Evolutionary conservation across 1,140 invertebrate genomes (phyloP).

Genomic region (Ptiloglossa arizonensis): DNA sequence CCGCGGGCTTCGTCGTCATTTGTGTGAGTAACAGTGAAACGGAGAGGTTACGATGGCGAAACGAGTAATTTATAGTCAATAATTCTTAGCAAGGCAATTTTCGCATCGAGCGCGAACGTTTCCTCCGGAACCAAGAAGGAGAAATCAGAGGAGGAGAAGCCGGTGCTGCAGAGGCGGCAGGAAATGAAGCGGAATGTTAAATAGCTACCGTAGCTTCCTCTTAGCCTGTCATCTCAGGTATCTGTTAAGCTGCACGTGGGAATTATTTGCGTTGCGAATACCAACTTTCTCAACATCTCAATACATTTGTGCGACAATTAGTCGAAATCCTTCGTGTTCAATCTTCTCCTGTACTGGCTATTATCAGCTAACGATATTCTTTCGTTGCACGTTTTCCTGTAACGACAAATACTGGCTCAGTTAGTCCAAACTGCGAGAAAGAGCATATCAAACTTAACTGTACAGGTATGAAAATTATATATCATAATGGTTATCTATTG

Average conservation of each 20-base stretch:
- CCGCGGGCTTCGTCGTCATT: conserved; percentile 66
- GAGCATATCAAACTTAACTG: too few relatives aligned
- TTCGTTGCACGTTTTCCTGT: too few relatives aligned
- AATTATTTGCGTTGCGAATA: conserved; percentile 44
- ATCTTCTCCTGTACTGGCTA: not conserved
- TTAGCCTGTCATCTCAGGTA: conserved; percentile 48
- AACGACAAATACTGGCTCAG: too few relatives aligned
- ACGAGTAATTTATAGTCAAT: conserved; percentile 78
- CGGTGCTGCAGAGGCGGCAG: conserved; percentile 51
- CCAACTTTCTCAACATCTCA: conserved; percentile 16
- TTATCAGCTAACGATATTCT: not conserved
- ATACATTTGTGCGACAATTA: not conserved
- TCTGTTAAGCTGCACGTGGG: conserved; percentile 38
- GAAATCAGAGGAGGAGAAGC: conserved; percentile 41
- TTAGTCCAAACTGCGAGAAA: too few relatives aligned
- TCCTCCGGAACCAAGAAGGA: conserved; percentile 56
- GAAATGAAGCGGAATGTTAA: conserved; percentile 76
- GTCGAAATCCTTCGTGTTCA: not conserved
- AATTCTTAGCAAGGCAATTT: conserved; percentile 77
- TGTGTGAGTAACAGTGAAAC: conserved; percentile 74
- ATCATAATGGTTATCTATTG: too few relatives aligned
- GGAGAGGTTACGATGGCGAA: conserved; percentile 64
- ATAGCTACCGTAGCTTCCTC: conserved; percentile 61
- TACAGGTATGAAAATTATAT: too few relatives aligned
- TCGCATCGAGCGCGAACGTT: conserved; percentile 73